Evolutionary conservation across 2,888 invertebrate species (phyloP).

Genomic region (Branchinecta sandiegonensis): DNA sequence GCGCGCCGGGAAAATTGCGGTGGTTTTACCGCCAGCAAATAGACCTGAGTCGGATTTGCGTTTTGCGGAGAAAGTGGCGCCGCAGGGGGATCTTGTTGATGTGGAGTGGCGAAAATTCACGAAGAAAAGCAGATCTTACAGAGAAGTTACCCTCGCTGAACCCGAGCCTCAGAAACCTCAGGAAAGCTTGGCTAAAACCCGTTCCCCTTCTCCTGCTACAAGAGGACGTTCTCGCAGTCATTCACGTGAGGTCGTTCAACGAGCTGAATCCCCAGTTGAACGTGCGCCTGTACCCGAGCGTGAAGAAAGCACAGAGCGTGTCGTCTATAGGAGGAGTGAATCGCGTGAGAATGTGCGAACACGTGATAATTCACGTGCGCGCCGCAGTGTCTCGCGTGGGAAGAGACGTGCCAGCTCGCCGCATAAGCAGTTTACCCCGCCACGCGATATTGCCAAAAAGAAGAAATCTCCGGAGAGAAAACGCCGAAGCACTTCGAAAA

Average conservation of each 20-base stretch:
- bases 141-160: neutral
- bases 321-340: neutral
- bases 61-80: neutral
- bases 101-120: neutral
- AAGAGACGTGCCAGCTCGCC: too few species aligned
- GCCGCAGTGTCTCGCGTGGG: neutral
- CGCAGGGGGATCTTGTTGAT: neutral
- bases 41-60: conserved; percentile 1
- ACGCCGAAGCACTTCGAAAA: too few species aligned
- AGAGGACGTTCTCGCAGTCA: neutral
- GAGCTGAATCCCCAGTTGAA: neutral
- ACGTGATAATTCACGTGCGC: neutral
- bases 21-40: neutral
- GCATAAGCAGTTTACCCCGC: neutral
- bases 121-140: neutral
- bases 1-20: neutral
- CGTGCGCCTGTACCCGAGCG: neutral
- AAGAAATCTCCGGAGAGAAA: conserved; percentile 18
- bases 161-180: neutral
- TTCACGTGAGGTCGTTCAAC: neutral
- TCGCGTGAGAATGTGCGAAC: neutral
- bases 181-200: neutral
- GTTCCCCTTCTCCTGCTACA: neutral
- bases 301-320: neutral
- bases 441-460: neutral